Conservation (phyloP, 2,113 vertebrate species). For the Uropsilus gracilis region DNA sequence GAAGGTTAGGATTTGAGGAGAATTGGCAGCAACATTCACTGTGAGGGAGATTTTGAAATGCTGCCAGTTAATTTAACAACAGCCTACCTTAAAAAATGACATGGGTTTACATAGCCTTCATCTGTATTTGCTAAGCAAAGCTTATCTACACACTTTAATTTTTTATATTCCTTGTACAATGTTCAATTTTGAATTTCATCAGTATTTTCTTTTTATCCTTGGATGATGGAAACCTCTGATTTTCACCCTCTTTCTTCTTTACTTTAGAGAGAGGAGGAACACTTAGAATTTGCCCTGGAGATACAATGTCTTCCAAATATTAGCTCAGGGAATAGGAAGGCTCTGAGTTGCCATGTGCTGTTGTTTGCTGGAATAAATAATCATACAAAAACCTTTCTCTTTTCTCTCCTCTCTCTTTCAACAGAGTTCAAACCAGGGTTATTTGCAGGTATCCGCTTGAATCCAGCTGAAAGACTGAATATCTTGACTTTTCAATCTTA, state of each 20-base stretch:
- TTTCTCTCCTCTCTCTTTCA: constrained; percentile 34
- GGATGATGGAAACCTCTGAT: constrained; percentile 62
- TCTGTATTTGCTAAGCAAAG: constrained; percentile 67
- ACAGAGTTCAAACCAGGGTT: constrained; percentile 62
- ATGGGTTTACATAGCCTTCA: constrained; percentile 45
- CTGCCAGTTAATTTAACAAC: constrained; percentile 59
- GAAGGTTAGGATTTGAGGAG: neutral
- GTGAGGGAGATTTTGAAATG: constrained; percentile 53
- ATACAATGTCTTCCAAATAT: constrained; percentile 81
- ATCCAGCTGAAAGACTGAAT: constrained; percentile 59
- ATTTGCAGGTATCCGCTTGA: constrained; percentile 64
- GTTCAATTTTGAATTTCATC: constrained; percentile 64
- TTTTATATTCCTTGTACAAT: constrained; percentile 28
- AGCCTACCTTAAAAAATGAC: constrained; percentile 26
- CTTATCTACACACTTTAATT: constrained; percentile 47
- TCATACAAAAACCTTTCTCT: constrained; percentile 58
- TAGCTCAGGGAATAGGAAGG: constrained; percentile 79
- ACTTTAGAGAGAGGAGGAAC: constrained; percentile 59
- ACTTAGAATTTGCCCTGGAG: constrained; percentile 78
- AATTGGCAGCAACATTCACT: neutral
- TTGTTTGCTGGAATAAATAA: constrained; percentile 82
- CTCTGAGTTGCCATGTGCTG: constrained; percentile 50
- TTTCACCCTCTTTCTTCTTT: neutral
- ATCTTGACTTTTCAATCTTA: constrained; percentile 53
- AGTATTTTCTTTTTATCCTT: constrained; percentile 69